Conservation (phyloP, 1,140 invertebrate genomes). For the Listronotus bonariensis region DNA sequence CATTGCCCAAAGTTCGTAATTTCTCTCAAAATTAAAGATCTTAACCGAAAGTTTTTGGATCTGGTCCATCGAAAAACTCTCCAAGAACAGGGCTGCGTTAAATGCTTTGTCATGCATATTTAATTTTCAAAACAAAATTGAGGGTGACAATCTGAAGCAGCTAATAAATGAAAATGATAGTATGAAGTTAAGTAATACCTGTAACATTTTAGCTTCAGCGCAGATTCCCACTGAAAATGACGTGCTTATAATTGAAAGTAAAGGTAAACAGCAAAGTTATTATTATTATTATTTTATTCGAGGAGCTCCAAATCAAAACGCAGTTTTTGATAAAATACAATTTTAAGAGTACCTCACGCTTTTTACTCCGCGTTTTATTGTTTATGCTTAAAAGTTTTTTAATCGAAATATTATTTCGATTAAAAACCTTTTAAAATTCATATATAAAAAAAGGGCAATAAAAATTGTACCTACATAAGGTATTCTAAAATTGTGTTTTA, state of each 20-base stretch:
- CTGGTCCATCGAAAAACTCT: conserved; percentile 78
- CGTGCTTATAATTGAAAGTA: not conserved
- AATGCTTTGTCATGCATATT: conserved; percentile 61
- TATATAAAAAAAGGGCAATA: no score
- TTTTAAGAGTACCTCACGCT: no score
- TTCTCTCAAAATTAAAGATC: conserved; percentile 69
- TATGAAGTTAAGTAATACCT: conserved; percentile 1
- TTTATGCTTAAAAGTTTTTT: no score
- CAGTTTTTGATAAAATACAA: no score
- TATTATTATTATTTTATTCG: not conserved
- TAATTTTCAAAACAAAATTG: conserved; percentile 15
- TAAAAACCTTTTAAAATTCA: no score
- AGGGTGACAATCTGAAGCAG: not conserved
- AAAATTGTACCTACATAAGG: no score
- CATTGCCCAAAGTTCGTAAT: conserved; percentile 86
- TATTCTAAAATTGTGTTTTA: no score
- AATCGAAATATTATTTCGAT: no score
- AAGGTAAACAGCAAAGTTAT: not conserved
- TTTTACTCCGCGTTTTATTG: no score
- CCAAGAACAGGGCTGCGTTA: conserved; percentile 78
- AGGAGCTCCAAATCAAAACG: no score
- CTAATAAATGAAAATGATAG: not conserved
- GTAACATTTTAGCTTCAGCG: not conserved
- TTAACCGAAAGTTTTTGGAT: conserved; percentile 73
- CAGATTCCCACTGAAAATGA: not conserved